Base-by-base conservation (phyloP, 2,888 invertebrate species). In the Willowsia nigromaculata region DNA sequence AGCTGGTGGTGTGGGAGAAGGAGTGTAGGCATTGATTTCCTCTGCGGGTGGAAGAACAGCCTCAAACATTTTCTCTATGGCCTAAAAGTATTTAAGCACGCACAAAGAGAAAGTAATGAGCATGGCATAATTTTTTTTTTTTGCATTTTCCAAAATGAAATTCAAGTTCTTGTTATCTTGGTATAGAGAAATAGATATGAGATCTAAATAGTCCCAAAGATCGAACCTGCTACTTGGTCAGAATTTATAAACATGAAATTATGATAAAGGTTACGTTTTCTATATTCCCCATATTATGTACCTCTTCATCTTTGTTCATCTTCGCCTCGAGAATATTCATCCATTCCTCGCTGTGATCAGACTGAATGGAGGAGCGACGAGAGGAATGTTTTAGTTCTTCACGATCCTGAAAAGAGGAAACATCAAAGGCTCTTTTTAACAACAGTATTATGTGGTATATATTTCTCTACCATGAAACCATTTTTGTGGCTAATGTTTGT, bases 331-430 rank as follows among this genome's bases (percentile, higher is more conserved):
- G 85, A 71, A 92, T 82, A 40, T 92, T 89, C 90, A 90, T 91
- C 92, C 91, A 92, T 78, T 91, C 89, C 27, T 91, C 91, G 56
- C 91, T 90, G 80, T 91, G 89, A 71, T 90, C 91, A n/a, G 91
- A 92, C 47, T 89, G 91, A 50, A 92, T 71, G 18, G 92, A 92
- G 37, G 92, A 92, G 30, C 92, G 68, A 81, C 90, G 85, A n/a
- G 91, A 92, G 43, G 92, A 92, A 83, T 84, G 56, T 25, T 84
- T 84, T 68, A 84, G 27, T 53, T 84, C 84, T 13, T 84, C 83
- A 22, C 53, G 84, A 88, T 88, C 88, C 88, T 88, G 22, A 43
- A 76, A 86, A 76, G 37, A 74, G 59, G 59, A 40, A 59, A 62
- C 62, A 84, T 71, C 84, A 84, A 71, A 85, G 65, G n/a, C 7